Conservation (phyloP, 2,888 invertebrate genomes). For the Pyrrhia umbra region DNA sequence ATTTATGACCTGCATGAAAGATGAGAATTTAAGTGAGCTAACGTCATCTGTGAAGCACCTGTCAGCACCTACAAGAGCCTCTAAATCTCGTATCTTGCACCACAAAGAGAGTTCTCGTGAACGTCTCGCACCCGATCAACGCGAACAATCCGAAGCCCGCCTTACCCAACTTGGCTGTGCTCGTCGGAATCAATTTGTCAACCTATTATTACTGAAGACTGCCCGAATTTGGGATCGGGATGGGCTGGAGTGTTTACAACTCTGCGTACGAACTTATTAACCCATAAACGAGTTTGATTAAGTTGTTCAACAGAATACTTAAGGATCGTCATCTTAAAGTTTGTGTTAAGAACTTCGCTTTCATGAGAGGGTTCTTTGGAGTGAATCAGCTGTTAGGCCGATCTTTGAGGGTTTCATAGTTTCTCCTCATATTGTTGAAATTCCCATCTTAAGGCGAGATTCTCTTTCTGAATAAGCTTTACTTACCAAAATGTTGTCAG, state of each 20-base stretch:
- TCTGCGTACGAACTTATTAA: constrained; percentile 48
- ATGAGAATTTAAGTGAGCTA: too few relatives aligned
- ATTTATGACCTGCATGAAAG: neutral
- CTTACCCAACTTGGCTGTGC: constrained; percentile 32
- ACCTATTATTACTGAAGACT: constrained; percentile 56
- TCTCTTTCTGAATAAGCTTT: neutral
- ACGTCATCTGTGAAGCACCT: neutral
- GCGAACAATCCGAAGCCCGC: constrained; percentile 57
- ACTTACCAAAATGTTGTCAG: too few relatives aligned
- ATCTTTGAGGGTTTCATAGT: neutral
- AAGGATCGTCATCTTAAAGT: constrained; percentile 32
- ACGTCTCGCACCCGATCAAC: constrained; percentile 39
- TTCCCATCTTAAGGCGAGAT: neutral
- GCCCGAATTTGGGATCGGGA: constrained; percentile 30
- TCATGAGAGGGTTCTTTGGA: constrained; percentile 3
- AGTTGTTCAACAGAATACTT: constrained; percentile 47
- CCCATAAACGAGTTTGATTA: constrained; percentile 53
- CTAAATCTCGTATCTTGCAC: constrained; percentile 14
- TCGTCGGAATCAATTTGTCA: constrained; percentile 58
- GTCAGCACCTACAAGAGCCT: neutral
- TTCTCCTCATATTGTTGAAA: neutral
- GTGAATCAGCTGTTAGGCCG: neutral
- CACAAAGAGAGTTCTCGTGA: neutral
- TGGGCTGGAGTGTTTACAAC: constrained; percentile 40
- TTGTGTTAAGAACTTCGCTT: constrained; percentile 18